Evolutionary conservation across 2,888 invertebrate genomes (phyloP).

Genomic region (Lasioglossum zephyrum): DNA sequence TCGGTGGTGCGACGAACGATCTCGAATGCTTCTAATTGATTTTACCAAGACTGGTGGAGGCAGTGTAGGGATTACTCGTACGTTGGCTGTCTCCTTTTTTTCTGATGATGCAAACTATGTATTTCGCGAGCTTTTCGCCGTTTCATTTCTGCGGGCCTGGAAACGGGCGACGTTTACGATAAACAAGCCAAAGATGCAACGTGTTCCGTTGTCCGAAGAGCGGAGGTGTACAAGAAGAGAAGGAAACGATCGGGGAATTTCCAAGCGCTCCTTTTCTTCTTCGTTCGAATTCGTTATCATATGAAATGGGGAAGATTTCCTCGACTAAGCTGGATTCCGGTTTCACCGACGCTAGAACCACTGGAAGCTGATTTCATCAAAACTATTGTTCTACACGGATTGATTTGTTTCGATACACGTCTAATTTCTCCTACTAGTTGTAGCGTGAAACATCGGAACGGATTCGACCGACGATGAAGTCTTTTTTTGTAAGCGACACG

Average conservation of each 20-base stretch:
- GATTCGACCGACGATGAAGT: neutral
- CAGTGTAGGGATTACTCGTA: slow-evolving; percentile 20
- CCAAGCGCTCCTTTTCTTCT: slow-evolving; percentile 6
- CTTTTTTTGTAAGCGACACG: neutral
- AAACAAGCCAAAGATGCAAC: slow-evolving; percentile 64
- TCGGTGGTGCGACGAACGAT: neutral
- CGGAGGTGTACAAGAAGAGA: slow-evolving; percentile 6
- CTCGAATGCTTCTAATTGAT: neutral
- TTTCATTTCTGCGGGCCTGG: slow-evolving; percentile 32
- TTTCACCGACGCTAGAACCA: neutral
- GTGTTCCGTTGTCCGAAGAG: slow-evolving; percentile 42
- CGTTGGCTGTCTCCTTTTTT: slow-evolving; percentile 14
- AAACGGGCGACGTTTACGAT: slow-evolving; percentile 27
- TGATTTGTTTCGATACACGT: neutral
- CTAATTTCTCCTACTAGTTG: neutral
- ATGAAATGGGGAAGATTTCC: neutral
- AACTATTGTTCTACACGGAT: neutral
- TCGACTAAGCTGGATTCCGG: neutral
- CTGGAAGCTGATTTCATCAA: neutral
- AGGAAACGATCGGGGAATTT: slow-evolving; percentile 12
- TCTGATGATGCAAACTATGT: neutral
- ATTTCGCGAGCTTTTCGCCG: slow-evolving; percentile 21
- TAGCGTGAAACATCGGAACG: neutral
- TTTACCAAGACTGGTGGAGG: neutral
- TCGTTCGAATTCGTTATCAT: neutral